phyloP scores from a whole-genome alignment of 2,113 vertebrate genomes.

The Zosterops pallidus region DNA sequence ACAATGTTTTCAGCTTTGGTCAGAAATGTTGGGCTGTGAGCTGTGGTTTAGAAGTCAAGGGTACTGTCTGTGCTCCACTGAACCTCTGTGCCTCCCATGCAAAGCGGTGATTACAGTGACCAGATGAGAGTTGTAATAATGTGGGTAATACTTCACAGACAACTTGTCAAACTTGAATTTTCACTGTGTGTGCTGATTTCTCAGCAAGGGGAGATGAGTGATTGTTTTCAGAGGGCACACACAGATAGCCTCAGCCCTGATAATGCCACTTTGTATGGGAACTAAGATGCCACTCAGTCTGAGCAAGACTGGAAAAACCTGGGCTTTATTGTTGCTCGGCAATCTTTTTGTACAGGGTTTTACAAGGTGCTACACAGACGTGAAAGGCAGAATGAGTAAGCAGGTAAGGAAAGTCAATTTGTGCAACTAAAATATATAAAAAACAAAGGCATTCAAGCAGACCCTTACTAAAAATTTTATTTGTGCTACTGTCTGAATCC shows the following conservation, averaged over 20 bases:
- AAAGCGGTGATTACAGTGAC: not conserved
- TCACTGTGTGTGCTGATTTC: not conserved
- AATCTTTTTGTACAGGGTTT: slow-evolving; percentile 25
- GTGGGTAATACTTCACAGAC: not conserved
- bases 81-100: not conserved
- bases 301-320: slow-evolving; percentile 6
- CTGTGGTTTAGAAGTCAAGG: not conserved
- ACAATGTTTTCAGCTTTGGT: not conserved
- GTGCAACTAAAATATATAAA: slow-evolving; percentile 43
- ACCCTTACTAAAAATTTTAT: not conserved
- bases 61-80: not conserved
- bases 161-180: slow-evolving; percentile 8
- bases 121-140: not conserved
- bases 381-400: slow-evolving; percentile 41
- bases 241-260: not conserved
- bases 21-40: not conserved
- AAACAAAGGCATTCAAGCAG: not conserved
- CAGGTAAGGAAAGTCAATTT: slow-evolving; percentile 47
- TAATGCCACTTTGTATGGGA: not conserved
- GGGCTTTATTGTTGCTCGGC: slow-evolving; percentile 26
- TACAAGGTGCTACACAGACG: slow-evolving; percentile 1
- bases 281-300: not conserved
- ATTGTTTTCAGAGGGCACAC: not conserved
- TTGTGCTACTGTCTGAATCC: not conserved
- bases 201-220: not conserved